Base-by-base conservation (phyloP, 2,888 invertebrate species). In the Melieria crassipennis region DNA sequence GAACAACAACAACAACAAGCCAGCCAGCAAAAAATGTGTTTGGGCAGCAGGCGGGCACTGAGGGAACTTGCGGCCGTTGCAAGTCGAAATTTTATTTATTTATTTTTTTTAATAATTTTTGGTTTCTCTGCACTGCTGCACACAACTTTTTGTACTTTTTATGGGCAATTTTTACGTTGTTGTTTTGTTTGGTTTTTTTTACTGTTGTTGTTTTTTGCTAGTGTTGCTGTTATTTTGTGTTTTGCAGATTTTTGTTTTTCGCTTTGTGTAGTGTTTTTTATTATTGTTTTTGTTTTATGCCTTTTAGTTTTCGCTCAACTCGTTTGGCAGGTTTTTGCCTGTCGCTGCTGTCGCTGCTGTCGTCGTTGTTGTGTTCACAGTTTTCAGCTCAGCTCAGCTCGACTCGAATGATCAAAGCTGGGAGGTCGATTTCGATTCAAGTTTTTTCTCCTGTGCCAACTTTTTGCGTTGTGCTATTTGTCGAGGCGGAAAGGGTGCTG, bases 301-400 rank as follows among this genome's bases (percentile, higher is more conserved):
- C 74, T 65, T 70, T 71, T 72, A 71, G 73, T 69, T 76, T 64
- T 60, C 76, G 73, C 74, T 71, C 67, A 78, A 80, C 79, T 79
- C 72, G 79, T 78, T 79, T 76, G 81, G 81, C 84, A 77, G 78
- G 82, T 84, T 84, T 82, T 76, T 71, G 30, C 30, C 60, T 65
- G 56, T 64, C 61, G 47, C 56, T 42, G 64, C n/a, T n/a, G 64
- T 61, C 50, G 73, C 56, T 42, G 64, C 56, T 65, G 62, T 30
- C 65, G 60, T 58, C 42, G 68, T 56, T 56, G 69, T 64, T 52
- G 64, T 72, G 69, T 70, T 64, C 61, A 60, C 58, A 63, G 60
- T 63, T 50, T 55, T 60, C 50, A 52, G 58, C 58, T 50, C 46
- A 55, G 46, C 43, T 64, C 50, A 64, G 50, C 64, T 52, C n/a